Evolutionary conservation across 2,888 invertebrate species (phyloP).

Genomic region (Entomobrya proxima): DNA sequence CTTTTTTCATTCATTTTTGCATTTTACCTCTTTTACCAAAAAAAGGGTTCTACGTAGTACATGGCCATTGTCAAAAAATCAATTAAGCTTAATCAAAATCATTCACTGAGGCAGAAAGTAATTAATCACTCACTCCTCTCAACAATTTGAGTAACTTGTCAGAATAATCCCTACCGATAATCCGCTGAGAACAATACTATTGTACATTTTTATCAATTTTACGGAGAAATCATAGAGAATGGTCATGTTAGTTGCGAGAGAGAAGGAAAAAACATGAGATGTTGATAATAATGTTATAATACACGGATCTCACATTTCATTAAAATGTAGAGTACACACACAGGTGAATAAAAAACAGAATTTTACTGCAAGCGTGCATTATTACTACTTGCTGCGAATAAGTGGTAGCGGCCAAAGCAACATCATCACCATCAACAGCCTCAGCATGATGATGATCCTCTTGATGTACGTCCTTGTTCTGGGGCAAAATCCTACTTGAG

Average conservation of each 20-base stretch:
- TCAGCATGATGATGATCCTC: background rate
- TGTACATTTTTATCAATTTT: slow-evolving; percentile 5
- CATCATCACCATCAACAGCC: background rate
- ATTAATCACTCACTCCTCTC: slow-evolving; percentile 13
- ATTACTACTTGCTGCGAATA: background rate
- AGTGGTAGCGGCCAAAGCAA: background rate
- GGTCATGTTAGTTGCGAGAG: background rate
- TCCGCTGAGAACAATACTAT: background rate
- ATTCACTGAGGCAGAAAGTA: background rate
- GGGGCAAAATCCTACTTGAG: slow-evolving; percentile 35
- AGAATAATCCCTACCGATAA: slow-evolving; percentile 6
- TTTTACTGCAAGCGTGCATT: background rate
- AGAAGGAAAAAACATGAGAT: slow-evolving; percentile 21
- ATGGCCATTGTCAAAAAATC: slow-evolving; percentile 6
- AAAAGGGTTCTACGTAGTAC: background rate
- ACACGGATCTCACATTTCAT: slow-evolving; percentile 37
- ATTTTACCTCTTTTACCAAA: background rate
- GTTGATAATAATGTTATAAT: background rate
- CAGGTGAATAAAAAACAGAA: slow-evolving; percentile 17
- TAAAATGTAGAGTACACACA: background rate
- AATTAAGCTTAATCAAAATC: slow-evolving; percentile 18
- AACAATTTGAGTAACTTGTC: background rate
- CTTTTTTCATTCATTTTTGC: background rate
- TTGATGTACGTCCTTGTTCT: background rate
- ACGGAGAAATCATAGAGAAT: slow-evolving; percentile 5